These are phyloP conservation scores for Nicator chloris DNA, from an alignment of 2,113 vertebrate genomes.

Conservation along the genomic window DNA sequence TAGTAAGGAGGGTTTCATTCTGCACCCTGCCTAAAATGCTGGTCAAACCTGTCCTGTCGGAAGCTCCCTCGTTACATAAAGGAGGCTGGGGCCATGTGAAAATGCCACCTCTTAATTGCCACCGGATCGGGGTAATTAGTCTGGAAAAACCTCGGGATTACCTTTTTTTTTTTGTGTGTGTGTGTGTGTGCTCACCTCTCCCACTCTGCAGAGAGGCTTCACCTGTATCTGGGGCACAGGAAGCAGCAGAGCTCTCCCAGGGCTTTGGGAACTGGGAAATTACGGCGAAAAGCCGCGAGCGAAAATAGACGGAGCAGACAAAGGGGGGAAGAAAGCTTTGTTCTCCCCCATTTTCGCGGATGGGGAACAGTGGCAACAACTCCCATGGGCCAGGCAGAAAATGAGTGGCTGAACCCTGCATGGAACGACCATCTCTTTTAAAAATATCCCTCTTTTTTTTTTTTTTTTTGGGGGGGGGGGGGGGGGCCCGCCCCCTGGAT, in stretches of 20 bases:
- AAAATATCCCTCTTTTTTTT: not conserved
- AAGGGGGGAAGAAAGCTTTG: slow-evolving; percentile 54
- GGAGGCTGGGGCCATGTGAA: slow-evolving; percentile 27
- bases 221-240: slow-evolving; percentile 57
- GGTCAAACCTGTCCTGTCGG: slow-evolving; percentile 59
- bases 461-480: not conserved
- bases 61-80: slow-evolving; percentile 21
- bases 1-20: slow-evolving; percentile 54
- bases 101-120: slow-evolving; percentile 15
- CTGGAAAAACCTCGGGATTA: not conserved
- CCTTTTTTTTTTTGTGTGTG: not conserved
- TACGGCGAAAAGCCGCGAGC: not conserved
- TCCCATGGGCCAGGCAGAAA: not conserved
- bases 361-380: not conserved
- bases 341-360: slow-evolving; percentile 35
- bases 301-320: slow-evolving; percentile 44
- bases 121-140: not conserved
- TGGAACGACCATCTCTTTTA: not conserved
- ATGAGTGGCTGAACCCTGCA: not conserved
- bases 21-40: slow-evolving; percentile 37
- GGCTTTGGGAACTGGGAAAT: slow-evolving; percentile 40
- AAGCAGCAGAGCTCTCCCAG: slow-evolving; percentile 43
- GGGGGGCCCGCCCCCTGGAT: no score
- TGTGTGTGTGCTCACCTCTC: not conserved
- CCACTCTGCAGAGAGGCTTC: not conserved